Evolutionary conservation across 2,113 vertebrate genomes (phyloP).

Genomic region (Progne subis): DNA sequence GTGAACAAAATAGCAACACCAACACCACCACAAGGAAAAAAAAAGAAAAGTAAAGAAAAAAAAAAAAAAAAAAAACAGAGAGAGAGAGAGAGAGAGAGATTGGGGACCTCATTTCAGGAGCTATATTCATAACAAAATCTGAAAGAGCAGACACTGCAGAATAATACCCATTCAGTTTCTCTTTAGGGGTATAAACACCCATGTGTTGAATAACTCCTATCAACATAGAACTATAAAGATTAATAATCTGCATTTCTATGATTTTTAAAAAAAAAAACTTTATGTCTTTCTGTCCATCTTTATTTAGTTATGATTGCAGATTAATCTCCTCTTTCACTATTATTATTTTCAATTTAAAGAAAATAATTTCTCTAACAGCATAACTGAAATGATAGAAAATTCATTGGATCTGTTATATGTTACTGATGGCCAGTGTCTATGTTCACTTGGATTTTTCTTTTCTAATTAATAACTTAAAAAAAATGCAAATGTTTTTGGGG

Average conservation of each 20-base stretch:
- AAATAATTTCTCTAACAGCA: not conserved
- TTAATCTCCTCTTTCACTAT: not conserved
- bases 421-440: not conserved
- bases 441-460: conserved; percentile 23
- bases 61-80: not conserved
- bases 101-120: not conserved
- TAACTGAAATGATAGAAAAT: not conserved
- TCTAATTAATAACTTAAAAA: conserved; percentile 9
- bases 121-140: not conserved
- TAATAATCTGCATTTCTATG: not conserved
- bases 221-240: not conserved
- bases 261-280: not conserved
- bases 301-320: not conserved
- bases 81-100: fast-evolving
- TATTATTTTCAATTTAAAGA: not conserved
- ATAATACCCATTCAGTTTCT: not conserved
- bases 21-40: fast-evolving
- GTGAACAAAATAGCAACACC: not conserved
- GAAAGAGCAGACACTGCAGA: not conserved
- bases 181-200: not conserved
- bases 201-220: not conserved
- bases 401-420: not conserved
- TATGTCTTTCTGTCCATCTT: not conserved
- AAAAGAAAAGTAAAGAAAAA: not conserved
- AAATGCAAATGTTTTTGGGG: not conserved